A percentile compares a stretch with the other conserved stretches of the same genome.
Evolutionary conservation across 2,797 vertebrate genomes (phyloP).

Genomic region (Gorsachius magnificus): DNA sequence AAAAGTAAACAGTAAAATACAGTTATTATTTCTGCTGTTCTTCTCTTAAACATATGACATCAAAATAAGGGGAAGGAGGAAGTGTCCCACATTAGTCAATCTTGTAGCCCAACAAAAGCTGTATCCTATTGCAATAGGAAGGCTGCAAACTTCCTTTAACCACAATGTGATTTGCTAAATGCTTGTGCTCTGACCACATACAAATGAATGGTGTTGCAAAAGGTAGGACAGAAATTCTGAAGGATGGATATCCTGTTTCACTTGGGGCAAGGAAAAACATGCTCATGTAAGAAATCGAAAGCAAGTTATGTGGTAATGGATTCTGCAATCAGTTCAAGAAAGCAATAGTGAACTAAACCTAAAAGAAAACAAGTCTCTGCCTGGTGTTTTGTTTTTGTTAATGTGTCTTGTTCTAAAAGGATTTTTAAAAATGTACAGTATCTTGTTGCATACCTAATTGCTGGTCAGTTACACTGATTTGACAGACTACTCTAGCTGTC

Average conservation of each 20-base stretch:
- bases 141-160: conserved; percentile 17
- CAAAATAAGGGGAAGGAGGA: conserved; percentile 44
- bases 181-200: conserved; percentile 31
- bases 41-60: conserved; percentile 32
- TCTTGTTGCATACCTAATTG: neutral
- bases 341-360: neutral
- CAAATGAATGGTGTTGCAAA: conserved; percentile 64
- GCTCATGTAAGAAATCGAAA: conserved; percentile 40
- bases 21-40: neutral
- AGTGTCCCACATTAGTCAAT: conserved; percentile 47
- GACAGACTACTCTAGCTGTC: neutral
- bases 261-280: neutral
- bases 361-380: neutral
- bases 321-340: neutral
- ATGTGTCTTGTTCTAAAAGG: neutral
- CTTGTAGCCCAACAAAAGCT: conserved; percentile 10
- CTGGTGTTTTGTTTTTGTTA: neutral
- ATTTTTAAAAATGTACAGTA: neutral
- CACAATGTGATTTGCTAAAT: neutral
- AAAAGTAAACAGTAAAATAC: neutral
- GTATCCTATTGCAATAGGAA: conserved; percentile 13
- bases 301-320: neutral
- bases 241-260: conserved; percentile 65
- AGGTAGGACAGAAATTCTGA: conserved; percentile 61
- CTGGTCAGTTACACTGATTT: neutral